phyloP scores from a whole-genome alignment of 2,888 invertebrate species.

The Agapetus fuscipes region DNA sequence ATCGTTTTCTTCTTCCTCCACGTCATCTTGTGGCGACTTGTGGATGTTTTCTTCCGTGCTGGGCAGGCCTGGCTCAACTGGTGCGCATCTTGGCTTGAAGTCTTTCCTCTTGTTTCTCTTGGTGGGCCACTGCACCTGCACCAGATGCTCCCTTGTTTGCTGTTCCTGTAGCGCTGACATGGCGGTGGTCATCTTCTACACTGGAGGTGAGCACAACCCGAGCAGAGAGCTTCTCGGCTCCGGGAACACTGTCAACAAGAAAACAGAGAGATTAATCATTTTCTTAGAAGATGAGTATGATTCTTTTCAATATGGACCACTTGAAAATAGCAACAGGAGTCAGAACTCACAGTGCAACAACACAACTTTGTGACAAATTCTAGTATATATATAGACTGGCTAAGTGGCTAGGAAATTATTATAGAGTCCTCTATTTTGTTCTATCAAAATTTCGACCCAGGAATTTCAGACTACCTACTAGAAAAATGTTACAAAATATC shows the following conservation, averaged over 20 bases:
- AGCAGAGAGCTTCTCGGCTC: conserved; percentile 8
- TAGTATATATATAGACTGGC: no score
- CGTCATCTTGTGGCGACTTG: conserved; percentile 36
- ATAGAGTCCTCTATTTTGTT: no score
- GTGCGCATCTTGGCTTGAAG: conserved; percentile 65
- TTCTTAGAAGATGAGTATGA: no score
- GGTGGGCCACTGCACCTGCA: conserved; percentile 43
- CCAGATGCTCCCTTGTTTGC: conserved; percentile 44
- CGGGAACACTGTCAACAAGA: not conserved
- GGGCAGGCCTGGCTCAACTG: conserved; percentile 25
- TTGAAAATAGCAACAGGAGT: no score
- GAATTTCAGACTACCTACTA: no score
- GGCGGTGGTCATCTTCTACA: conserved; percentile 51
- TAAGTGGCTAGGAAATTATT: no score
- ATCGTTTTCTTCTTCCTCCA: conserved; percentile 33
- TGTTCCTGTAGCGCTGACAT: conserved; percentile 48
- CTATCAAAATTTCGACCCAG: no score
- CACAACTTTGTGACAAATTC: no score
- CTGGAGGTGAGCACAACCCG: conserved; percentile 26
- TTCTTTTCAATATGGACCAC: no score
- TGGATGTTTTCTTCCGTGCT: conserved; percentile 36
- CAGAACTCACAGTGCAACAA: no score
- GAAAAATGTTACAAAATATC: no score
- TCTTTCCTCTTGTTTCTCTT: conserved; percentile 70
- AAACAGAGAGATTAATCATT: no score